A percentile compares a stretch with the other conserved stretches of the same genome.
These are phyloP conservation scores for Anaspis maculata DNA, from an alignment of 2,888 invertebrate species.

Conservation along the genomic window DNA sequence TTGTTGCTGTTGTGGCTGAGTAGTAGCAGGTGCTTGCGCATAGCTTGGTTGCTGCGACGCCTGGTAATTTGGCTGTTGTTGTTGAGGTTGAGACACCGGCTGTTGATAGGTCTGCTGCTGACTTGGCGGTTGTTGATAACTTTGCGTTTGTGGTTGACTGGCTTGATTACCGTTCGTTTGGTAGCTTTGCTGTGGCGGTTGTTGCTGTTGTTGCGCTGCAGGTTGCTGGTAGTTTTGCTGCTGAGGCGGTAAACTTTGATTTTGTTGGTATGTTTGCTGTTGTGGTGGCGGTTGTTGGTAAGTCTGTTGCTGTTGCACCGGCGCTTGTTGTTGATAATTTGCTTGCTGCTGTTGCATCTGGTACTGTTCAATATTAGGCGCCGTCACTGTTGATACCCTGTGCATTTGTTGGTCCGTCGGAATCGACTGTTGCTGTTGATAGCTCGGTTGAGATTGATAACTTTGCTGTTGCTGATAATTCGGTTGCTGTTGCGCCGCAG, in stretches of 20 bases:
- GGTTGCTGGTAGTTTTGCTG: slow-evolving; percentile 23
- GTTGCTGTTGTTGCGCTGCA: slow-evolving; percentile 19
- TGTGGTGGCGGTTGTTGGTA: slow-evolving; percentile 22
- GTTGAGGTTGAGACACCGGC: slow-evolving; percentile 11
- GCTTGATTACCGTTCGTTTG: not conserved
- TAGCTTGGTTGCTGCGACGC: not conserved
- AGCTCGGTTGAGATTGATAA: slow-evolving; percentile 7
- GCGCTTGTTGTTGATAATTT: slow-evolving; percentile 9
- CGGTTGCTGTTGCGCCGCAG: slow-evolving; percentile 1
- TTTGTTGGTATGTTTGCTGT: slow-evolving; percentile 21
- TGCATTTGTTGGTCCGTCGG: slow-evolving; percentile 1
- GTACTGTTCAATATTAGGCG: slow-evolving; percentile 9
- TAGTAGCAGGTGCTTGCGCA: slow-evolving; percentile 2
- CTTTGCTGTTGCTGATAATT: slow-evolving; percentile 11
- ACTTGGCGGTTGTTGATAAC: slow-evolving; percentile 15
- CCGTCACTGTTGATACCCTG: slow-evolving; percentile 6
- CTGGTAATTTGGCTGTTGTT: slow-evolving; percentile 16
- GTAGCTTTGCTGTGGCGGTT: slow-evolving; percentile 6
- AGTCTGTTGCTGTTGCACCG: slow-evolving; percentile 17
- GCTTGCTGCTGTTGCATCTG: slow-evolving; percentile 20
- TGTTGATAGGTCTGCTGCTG: slow-evolving; percentile 4
- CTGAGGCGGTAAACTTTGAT: slow-evolving; percentile 21
- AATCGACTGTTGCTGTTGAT: slow-evolving; percentile 11
- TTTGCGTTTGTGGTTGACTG: slow-evolving; percentile 17
- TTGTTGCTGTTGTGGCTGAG: slow-evolving; percentile 15